Evolutionary conservation across 2,113 vertebrate genomes (phyloP).

Genomic region (Menidia beryllina): DNA sequence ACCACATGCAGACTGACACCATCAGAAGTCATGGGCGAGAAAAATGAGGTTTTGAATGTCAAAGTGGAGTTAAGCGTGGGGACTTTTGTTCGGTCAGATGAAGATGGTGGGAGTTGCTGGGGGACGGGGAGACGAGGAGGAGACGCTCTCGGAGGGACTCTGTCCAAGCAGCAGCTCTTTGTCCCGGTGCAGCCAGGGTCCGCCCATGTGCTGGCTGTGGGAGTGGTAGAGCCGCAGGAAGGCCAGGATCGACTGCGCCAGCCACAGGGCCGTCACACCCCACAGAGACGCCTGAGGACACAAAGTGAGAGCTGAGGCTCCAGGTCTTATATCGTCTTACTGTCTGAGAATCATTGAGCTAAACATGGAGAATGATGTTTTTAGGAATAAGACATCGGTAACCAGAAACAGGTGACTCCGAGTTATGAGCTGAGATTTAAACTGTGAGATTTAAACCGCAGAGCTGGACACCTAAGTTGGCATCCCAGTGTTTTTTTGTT

Average conservation of each 20-base stretch:
- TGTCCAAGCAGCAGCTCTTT: constrained; percentile 81
- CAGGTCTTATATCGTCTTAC: too few relatives aligned
- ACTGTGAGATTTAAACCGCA: too few relatives aligned
- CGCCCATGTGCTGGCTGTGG: constrained; percentile 79
- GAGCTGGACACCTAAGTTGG: too few relatives aligned
- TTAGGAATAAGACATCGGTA: too few relatives aligned
- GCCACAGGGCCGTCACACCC: constrained; percentile 81
- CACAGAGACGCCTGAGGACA: constrained; percentile 78
- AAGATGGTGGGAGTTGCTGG: constrained; percentile 64
- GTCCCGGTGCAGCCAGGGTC: constrained; percentile 80
- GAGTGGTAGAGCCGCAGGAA: constrained; percentile 85
- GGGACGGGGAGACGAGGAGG: constrained; percentile 55
- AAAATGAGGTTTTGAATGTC: not conserved
- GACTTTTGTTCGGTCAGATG: constrained; percentile 51
- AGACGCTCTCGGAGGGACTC: constrained; percentile 53
- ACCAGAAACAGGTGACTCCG: too few relatives aligned
- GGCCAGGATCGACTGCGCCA: constrained; percentile 80
- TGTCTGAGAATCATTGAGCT: too few relatives aligned
- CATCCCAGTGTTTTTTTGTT: too few relatives aligned
- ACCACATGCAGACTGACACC: not conserved
- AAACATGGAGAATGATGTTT: too few relatives aligned
- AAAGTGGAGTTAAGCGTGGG: not conserved
- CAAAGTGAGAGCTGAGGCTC: not conserved
- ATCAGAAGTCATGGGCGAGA: not conserved
- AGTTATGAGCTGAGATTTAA: too few relatives aligned